phyloP scores from a whole-genome alignment of 2,797 vertebrate genomes.

The Megaceryle alcyon region DNA sequence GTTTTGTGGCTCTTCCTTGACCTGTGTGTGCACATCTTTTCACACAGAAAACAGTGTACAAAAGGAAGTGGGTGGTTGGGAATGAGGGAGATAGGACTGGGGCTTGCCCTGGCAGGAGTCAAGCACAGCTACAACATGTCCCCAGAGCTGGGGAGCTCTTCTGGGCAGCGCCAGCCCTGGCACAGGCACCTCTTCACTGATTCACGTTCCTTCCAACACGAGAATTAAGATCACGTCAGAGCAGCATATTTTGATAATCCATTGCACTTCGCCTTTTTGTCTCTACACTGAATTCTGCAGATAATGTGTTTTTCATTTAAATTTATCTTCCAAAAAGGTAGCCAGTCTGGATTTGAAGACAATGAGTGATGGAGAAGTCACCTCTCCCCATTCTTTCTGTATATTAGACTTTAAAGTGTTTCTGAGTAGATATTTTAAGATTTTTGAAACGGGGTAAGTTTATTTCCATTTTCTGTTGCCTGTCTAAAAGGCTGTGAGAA shows the following conservation, averaged over 20 bases:
- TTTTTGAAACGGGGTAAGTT: background rate
- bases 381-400: background rate
- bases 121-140: fast-evolving
- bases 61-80: background rate
- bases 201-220: fast-evolving
- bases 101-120: background rate
- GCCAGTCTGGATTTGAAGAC: too few species aligned
- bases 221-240: background rate
- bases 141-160: background rate
- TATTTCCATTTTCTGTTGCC: background rate
- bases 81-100: fast-evolving
- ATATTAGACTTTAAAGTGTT: background rate
- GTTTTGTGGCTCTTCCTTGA: background rate
- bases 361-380: background rate
- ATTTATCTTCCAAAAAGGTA: background rate
- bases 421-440: background rate
- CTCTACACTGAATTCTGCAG: background rate
- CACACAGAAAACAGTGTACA: background rate
- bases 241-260: background rate
- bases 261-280: background rate
- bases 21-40: background rate
- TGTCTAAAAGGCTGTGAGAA: background rate
- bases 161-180: fast-evolving
- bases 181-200: fast-evolving
- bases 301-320: background rate